phyloP scores from a whole-genome alignment of 2,797 vertebrate species.

The Rachycentron canadum region DNA sequence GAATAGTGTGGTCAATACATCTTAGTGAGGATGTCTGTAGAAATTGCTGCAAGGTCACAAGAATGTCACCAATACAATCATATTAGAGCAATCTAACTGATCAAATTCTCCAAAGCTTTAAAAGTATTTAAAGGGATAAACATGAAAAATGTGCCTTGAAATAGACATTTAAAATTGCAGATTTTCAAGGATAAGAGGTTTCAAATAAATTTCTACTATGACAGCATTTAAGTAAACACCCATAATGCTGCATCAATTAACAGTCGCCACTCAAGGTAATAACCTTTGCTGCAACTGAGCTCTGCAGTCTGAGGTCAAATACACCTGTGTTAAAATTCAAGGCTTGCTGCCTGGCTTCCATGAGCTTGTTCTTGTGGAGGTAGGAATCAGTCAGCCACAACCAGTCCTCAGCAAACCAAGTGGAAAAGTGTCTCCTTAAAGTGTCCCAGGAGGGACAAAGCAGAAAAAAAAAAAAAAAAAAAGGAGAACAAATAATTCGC shows the following conservation, averaged over 20 bases:
- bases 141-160: not conserved
- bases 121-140: not conserved
- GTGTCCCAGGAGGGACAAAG: slow-evolving; percentile 63
- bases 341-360: slow-evolving; percentile 28
- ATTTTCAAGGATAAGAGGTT: slow-evolving; percentile 12
- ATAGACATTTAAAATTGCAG: not conserved
- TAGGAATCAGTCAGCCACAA: slow-evolving; percentile 57
- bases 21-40: not conserved
- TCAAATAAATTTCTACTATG: slow-evolving; percentile 16
- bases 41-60: slow-evolving; percentile 48
- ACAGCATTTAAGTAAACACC: slow-evolving; percentile 24
- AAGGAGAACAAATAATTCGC: slow-evolving; percentile 50
- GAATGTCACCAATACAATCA: slow-evolving; percentile 28
- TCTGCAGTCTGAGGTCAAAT: slow-evolving; percentile 52
- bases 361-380: slow-evolving; percentile 39
- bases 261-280: not conserved
- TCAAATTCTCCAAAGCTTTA: not conserved
- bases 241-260: slow-evolving; percentile 29
- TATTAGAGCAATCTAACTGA: not conserved
- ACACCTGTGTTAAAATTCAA: slow-evolving; percentile 36
- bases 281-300: slow-evolving; percentile 28
- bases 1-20: slow-evolving; percentile 31
- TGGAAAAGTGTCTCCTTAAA: slow-evolving; percentile 73
- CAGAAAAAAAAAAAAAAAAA: slow-evolving; percentile 42
- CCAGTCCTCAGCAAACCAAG: slow-evolving; percentile 60